A percentile compares a stretch with the other conserved stretches of the same genome.
phyloP scores from a whole-genome alignment of 2,797 vertebrate species.

The Brachymystax lenok region DNA sequence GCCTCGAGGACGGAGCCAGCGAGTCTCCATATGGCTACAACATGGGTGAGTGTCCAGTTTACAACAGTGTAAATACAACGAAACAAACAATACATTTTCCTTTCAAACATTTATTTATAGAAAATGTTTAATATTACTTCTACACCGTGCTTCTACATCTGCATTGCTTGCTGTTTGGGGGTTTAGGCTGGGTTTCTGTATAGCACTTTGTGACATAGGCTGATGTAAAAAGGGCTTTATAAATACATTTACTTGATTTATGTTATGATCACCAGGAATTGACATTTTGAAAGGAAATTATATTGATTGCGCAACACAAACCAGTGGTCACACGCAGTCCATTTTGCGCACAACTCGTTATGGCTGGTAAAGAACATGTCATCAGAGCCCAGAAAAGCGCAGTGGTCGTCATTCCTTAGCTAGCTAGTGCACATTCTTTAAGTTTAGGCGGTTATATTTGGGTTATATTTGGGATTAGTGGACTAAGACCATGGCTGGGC shows the following conservation, averaged over 20 bases:
- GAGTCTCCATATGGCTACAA: conserved; percentile 82
- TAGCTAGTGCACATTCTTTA: not conserved
- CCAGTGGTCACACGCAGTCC: not conserved
- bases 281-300: conserved; percentile 51
- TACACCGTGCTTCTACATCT: conserved; percentile 70
- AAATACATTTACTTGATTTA: not conserved
- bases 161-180: too few relatives aligned
- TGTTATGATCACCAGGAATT: not conserved
- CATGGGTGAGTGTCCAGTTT: conserved; percentile 68
- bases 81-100: not conserved
- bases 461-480: not conserved
- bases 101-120: not conserved
- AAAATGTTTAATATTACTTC: not conserved
- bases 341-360: not conserved
- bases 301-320: not conserved
- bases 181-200: conserved; percentile 5
- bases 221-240: too few relatives aligned
- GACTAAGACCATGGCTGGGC: not conserved
- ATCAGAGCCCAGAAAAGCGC: not conserved
- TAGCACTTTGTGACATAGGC: conserved; percentile 79
- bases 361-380: not conserved
- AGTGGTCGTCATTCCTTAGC: not conserved
- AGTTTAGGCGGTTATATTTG: not conserved
- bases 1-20: conserved; percentile 77
- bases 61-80: conserved; percentile 15